Percentiles rank a stretch among this genome's conserved stretches.
phyloP scores from a whole-genome alignment of 1,140 invertebrate species.

The Sweltsa coloradensis region DNA sequence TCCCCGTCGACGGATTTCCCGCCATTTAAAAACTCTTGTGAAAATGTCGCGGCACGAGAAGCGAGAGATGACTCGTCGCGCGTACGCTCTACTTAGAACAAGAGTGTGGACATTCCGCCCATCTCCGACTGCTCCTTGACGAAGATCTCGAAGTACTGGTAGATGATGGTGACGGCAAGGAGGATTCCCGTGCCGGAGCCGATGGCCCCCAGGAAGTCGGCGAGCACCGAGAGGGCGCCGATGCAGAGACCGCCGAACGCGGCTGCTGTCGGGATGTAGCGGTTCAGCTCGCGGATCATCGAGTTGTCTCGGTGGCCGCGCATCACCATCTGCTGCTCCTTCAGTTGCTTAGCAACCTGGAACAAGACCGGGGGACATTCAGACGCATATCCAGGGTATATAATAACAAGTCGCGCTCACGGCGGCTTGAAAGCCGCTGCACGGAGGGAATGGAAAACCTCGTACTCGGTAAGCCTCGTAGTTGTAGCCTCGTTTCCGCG shows the following conservation, averaged over 20 bases:
- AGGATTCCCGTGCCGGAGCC: conserved; percentile 98
- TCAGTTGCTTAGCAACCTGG: conserved; percentile 97
- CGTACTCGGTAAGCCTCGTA: no score
- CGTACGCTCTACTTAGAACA: conserved; percentile 73
- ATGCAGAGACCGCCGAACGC: conserved; percentile 98
- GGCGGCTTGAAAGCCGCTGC: no score
- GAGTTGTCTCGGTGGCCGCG: conserved; percentile 96
- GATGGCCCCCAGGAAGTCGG: conserved; percentile 97
- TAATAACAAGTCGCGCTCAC: no score
- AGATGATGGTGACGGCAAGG: conserved; percentile 98
- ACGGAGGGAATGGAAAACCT: no score
- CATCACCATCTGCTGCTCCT: conserved; percentile 99
- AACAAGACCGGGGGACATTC: no score
- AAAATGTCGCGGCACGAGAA: no score
- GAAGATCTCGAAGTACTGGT: conserved; percentile 99
- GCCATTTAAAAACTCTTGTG: no score
- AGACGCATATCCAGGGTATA: no score
- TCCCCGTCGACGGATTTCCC: no score
- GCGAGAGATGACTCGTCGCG: no score
- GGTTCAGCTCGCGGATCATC: conserved; percentile 98
- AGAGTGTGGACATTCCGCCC: conserved; percentile 95
- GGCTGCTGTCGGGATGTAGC: conserved; percentile 99
- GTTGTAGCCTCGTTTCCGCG: no score
- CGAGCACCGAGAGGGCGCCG: conserved; percentile 93
- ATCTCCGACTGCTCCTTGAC: conserved; percentile 99